phyloP scores from a whole-genome alignment of 2,113 vertebrate genomes.

The Gopherus flavomarginatus region DNA sequence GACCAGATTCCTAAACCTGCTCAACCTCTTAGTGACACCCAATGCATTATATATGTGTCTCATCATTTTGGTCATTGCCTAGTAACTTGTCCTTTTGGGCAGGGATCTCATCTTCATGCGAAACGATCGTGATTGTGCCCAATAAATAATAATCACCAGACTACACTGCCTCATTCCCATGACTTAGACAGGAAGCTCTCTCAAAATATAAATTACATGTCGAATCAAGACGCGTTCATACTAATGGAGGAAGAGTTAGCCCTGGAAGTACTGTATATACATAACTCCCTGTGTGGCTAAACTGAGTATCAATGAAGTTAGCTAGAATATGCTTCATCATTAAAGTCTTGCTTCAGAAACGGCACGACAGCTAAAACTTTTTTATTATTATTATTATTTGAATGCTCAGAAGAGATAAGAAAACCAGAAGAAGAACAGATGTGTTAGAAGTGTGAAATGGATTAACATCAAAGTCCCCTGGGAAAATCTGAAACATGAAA shows the following conservation, averaged over 20 bases:
- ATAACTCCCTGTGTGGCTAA: constrained; percentile 42
- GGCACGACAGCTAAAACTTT: constrained; percentile 69
- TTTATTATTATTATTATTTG: constrained; percentile 60
- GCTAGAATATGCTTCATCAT: constrained; percentile 67
- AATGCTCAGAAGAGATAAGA: constrained; percentile 82
- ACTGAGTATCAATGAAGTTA: constrained; percentile 52
- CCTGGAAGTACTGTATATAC: not conserved
- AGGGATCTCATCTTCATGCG: not conserved
- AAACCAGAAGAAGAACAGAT: constrained; percentile 81
- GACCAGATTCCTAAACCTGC: not conserved
- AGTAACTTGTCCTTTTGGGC: not conserved
- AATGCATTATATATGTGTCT: not conserved
- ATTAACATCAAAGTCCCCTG: constrained; percentile 85
- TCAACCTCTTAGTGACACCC: not conserved
- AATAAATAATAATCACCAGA: not conserved
- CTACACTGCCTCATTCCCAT: not conserved
- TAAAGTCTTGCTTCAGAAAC: constrained; percentile 73
- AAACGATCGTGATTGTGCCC: not conserved
- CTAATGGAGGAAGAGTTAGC: not conserved
- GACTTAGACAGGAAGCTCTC: not conserved
- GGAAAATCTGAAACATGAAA: constrained; percentile 84
- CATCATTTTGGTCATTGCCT: not conserved
- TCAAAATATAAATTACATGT: not conserved
- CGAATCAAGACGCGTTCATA: not conserved
- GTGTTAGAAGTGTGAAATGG: constrained; percentile 84